Base-by-base conservation (phyloP, 1,140 invertebrate species). In the Macrosteles quadrilineatus region DNA sequence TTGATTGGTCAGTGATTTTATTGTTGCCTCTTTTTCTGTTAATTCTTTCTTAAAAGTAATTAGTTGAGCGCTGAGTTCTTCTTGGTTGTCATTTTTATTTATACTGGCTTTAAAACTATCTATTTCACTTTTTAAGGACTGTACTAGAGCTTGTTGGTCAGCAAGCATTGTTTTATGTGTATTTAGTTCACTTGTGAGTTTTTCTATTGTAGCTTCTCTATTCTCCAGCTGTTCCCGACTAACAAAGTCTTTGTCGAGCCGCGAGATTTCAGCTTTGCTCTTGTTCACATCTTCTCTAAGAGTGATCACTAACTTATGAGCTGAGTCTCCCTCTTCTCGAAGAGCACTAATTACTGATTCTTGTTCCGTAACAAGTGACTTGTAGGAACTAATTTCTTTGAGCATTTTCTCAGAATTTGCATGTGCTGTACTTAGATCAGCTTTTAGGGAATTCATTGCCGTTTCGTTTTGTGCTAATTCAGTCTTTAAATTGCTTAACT, bases 161-260 rank as follows among this genome's bases (percentile, higher is more conserved):
- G 43, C 27, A 29, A 76, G 57, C 32, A 75, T 74, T 66, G 72
- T 74, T 59, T 74, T 77, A 64, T 71, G 71, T 27, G 68, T 74
- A 30, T 59, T 71, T 32, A 75, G 45, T 72, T 76, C 75, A 73
- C 47, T 73, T 27, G 68, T 67, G 1, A 75, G 47, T 32, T 69
- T 67, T 21, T 71, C 69, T 31, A 75, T 12, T 23, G 50, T 19
- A 50, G 65, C 57, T n/a, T 70, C 72, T 67, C 78, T 77, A 36
- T 76, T 78, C 68, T 81, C 81, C 67, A 87, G 72, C 73, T 50
- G 47, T 30, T 59, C 55, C 25, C 21, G 4, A 14, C 21, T 59
- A 14, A 23, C 55, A 30, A 14, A 59, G 55, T 59, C 55, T 23
- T 59, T 59, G 55, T 23, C 27, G 2, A 59, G 55, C n/a, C 55